Percentiles rank a stretch among this genome's conserved stretches.
Evolutionary conservation across 2,113 vertebrate genomes (phyloP).

Genomic region (Halcyon senegalensis): DNA sequence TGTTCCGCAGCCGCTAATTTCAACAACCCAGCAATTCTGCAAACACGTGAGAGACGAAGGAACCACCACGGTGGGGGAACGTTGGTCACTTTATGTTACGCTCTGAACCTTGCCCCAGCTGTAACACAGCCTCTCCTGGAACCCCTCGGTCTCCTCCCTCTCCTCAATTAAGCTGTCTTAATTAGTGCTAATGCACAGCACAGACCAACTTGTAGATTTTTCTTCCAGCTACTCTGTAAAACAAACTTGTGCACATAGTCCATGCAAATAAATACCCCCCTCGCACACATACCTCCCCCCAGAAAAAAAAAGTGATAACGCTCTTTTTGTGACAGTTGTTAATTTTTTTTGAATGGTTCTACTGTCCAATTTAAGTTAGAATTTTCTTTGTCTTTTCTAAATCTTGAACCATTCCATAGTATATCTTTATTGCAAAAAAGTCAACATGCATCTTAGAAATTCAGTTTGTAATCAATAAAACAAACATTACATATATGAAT

Average conservation of each 20-base stretch:
- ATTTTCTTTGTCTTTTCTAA: constrained; percentile 66
- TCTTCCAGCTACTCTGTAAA: not conserved
- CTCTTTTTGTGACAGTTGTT: constrained; percentile 77
- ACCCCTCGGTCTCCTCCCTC: fast-evolving
- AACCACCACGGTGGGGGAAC: fast-evolving
- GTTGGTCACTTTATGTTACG: not conserved
- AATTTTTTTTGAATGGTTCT: constrained; percentile 89
- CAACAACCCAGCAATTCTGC: not conserved
- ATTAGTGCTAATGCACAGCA: not conserved
- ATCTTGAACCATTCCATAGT: constrained; percentile 87
- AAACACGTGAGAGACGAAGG: not conserved
- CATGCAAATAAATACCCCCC: not conserved
- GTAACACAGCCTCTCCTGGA: not conserved
- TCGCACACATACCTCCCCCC: not conserved
- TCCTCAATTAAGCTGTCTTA: fast-evolving
- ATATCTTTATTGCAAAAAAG: constrained; percentile 96
- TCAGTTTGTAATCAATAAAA: constrained; percentile 95
- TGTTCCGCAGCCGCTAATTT: fast-evolving
- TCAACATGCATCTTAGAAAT: constrained; percentile 99
- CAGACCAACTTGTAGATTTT: not conserved
- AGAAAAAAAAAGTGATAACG: constrained; percentile 74
- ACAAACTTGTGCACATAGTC: too few species aligned
- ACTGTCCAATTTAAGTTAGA: constrained; percentile 71
- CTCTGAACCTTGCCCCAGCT: too few species aligned
- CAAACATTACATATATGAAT: constrained; percentile 98